Percentiles rank a stretch among this genome's conserved stretches.
Conservation (phyloP, 2,797 vertebrate genomes). For the Gambusia yucatana region DNA sequence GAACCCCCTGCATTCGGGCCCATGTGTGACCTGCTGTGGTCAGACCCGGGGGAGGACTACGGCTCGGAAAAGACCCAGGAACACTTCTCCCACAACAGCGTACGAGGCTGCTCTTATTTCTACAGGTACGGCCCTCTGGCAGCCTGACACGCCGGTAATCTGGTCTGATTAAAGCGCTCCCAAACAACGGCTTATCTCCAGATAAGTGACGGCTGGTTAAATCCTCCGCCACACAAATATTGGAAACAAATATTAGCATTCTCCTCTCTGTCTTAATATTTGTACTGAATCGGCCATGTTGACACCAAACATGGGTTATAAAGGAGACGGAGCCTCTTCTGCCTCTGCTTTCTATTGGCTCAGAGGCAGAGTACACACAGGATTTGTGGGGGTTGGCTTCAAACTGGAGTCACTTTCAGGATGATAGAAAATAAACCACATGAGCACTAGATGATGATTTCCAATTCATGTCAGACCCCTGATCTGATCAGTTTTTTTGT, state of each 20-base stretch:
- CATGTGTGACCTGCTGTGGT: slow-evolving; percentile 98
- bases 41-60: slow-evolving; percentile 98
- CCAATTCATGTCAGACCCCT: neutral
- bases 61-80: slow-evolving; percentile 95
- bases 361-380: neutral
- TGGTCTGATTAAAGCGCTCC: slow-evolving; percentile 54
- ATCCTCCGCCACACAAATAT: slow-evolving; percentile 40
- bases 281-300: slow-evolving; percentile 23
- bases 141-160: slow-evolving; percentile 21
- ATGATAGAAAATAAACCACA: neutral
- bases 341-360: neutral
- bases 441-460: neutral
- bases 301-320: slow-evolving; percentile 34
- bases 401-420: neutral
- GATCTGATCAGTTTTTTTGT: neutral
- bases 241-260: slow-evolving; percentile 59
- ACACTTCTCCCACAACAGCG: slow-evolving; percentile 98
- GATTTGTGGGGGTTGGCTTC: neutral
- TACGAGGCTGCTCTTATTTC: slow-evolving; percentile 98
- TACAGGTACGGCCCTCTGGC: slow-evolving; percentile 86
- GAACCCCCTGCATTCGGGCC: slow-evolving; percentile 97
- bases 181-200: slow-evolving; percentile 62
- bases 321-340: slow-evolving; percentile 21
- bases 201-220: slow-evolving; percentile 48
- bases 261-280: slow-evolving; percentile 43